phyloP scores from a whole-genome alignment of 2,888 invertebrate species.

The Phortica okadai region DNA sequence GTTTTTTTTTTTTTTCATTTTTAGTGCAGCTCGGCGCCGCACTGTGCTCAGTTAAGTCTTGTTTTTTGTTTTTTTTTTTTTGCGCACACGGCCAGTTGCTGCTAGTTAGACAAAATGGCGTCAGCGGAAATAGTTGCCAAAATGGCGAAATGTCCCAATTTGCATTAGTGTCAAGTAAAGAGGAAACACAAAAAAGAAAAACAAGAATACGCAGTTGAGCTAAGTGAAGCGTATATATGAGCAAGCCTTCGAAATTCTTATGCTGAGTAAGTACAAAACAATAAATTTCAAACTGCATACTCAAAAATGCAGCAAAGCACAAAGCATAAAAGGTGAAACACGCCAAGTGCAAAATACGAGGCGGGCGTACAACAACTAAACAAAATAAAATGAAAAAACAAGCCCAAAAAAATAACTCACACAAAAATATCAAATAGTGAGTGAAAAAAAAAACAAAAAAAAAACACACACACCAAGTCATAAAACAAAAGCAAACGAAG shows the following conservation, averaged over 20 bases:
- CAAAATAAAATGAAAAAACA: not conserved
- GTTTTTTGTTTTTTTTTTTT: not conserved
- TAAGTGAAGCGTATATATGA: not conserved
- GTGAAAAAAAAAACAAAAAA: not conserved
- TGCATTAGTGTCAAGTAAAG: slow-evolving; percentile 4
- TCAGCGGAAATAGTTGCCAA: slow-evolving; percentile 51
- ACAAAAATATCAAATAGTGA: not conserved
- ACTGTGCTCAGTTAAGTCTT: no score
- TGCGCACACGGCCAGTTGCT: slow-evolving; percentile 1
- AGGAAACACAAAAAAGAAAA: not conserved
- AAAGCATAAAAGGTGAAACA: no score
- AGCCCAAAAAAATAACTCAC: not conserved
- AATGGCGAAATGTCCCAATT: slow-evolving; percentile 41
- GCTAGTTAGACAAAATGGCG: slow-evolving; percentile 29
- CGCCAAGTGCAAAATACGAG: no score
- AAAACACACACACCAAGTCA: not conserved
- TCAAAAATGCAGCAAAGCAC: not conserved
- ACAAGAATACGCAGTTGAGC: not conserved
- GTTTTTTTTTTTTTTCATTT: not conserved
- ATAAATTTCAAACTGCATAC: not conserved
- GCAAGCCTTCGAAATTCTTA: not conserved
- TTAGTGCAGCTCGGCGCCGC: not conserved
- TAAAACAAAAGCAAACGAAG: not conserved
- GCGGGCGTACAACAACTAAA: not conserved
- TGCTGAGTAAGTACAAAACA: not conserved